A percentile compares a stretch with the other conserved stretches of the same genome.
Conservation (phyloP, 2,797 vertebrate species). For the Centropyge bicolor region DNA sequence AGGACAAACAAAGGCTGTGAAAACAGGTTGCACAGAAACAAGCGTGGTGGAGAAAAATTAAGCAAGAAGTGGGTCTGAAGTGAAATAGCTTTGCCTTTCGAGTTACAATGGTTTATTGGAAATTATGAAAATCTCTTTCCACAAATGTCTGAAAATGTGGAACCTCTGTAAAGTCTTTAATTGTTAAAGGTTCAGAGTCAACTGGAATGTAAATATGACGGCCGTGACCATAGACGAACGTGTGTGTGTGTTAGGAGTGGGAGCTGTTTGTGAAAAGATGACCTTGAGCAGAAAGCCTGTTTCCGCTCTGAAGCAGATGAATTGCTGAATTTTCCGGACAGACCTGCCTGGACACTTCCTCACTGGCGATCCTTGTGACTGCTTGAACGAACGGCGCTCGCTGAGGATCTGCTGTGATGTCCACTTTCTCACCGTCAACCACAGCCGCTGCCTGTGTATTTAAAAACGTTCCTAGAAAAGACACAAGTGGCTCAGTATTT, state of each 20-base stretch:
- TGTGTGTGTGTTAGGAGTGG: constrained; percentile 8
- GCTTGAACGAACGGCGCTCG: constrained; percentile 32
- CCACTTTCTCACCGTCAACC: constrained; percentile 50
- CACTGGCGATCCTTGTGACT: constrained; percentile 46
- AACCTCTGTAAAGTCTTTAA: constrained; percentile 9
- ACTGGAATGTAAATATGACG: constrained; percentile 24
- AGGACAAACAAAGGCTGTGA: constrained; percentile 9
- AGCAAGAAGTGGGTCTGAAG: not conserved
- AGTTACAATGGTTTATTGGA: not conserved
- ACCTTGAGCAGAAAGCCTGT: constrained; percentile 80
- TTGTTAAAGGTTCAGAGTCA: not conserved
- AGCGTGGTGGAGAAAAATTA: not conserved
- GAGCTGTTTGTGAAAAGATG: constrained; percentile 72
- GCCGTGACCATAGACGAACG: not conserved
- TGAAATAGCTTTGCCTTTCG: not conserved
- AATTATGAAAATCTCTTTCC: not conserved
- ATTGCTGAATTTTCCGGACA: constrained; percentile 77
- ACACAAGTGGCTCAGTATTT: constrained; percentile 16
- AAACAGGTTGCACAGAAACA: constrained; percentile 3
- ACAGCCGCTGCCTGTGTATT: constrained; percentile 27
- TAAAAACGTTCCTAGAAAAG: constrained; percentile 4
- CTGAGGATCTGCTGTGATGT: constrained; percentile 58
- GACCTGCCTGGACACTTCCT: constrained; percentile 80
- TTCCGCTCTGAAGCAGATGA: constrained; percentile 79
- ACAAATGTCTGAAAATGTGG: not conserved